Base-by-base conservation (phyloP, 2,797 vertebrate genomes). In the Megalops cyprinoides region DNA sequence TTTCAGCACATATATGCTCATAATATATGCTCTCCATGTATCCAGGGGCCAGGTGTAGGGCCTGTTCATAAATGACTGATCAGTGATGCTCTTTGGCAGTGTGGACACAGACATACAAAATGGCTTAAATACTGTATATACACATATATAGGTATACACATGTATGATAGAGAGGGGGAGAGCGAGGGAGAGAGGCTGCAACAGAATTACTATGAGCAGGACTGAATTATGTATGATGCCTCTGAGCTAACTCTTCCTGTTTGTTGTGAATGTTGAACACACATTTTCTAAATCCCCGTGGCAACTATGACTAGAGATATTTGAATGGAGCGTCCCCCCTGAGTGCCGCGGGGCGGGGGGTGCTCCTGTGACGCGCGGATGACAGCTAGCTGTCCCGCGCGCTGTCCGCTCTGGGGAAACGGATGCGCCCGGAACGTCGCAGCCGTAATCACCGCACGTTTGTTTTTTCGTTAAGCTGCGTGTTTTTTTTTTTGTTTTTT, bases 201-300 rank as follows among this genome's bases (percentile, higher is more conserved):
- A 8, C 25, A 8, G 58, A 69, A 31, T 37, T 69, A 69, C 65
- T 42, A 85, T 73, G 84, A 84, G 74, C 78, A 79, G 60, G 76
- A 74, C 81, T 93, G 88, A 92, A 93, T 92, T 88, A 92, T 91
- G 84, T 82, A 93, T 90, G 85, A 90, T 86, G 83, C 87, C 87
- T 88, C 80, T 56, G n/a, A 90, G 87, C 84, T 78, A 84, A 84
- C 84, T 84, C 81, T 71, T 84, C 83, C 75, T 87, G 84, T 87
- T 92, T 88, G 85, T 88, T 84, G 84, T 86, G 83, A 79, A 84
- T 85, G 82, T 88, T 81, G 83, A 89, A 92, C 86, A 85, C 89
- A 90, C 78, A 85, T 90, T 90, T 89, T 87, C 82, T 78, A 86
- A 87, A 82, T 83, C 84, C 88, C 87, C 60, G 81, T 85, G 82